A percentile compares a stretch with the other conserved stretches of the same genome.
phyloP scores from a whole-genome alignment of 37 sponge, comb jelly and placozoan genomes.

The Beroe ovata region DNA sequence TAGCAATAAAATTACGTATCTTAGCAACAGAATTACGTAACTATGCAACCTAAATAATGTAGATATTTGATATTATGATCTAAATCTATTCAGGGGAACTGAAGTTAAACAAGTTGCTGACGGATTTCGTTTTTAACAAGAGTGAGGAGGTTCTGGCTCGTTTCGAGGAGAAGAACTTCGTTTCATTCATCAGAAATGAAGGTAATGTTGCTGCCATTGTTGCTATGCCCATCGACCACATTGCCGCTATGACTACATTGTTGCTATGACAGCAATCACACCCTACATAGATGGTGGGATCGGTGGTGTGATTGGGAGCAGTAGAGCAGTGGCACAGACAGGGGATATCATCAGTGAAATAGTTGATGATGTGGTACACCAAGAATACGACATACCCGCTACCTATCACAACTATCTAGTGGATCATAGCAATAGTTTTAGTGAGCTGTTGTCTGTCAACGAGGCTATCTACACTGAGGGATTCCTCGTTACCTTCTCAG shows the following conservation, averaged over 20 bases:
- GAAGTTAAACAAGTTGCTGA: background rate
- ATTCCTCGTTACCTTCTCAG: conserved; percentile 16
- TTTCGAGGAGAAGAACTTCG: conserved; percentile 32
- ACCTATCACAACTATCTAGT: background rate
- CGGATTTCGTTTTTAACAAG: conserved; percentile 18
- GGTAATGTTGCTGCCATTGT: no score
- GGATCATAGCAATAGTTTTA: background rate
- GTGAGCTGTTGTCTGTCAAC: background rate
- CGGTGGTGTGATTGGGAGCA: background rate
- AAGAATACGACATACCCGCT: background rate
- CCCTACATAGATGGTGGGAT: conserved; percentile 5
- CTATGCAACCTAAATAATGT: no score
- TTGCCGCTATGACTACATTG: no score
- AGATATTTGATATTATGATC: no score
- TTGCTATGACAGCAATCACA: no score
- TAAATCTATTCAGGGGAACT: conserved; percentile 25
- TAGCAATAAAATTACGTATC: no score
- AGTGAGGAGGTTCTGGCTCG: background rate
- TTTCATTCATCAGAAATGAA: background rate
- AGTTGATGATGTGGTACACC: conserved; percentile 2
- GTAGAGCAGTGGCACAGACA: background rate
- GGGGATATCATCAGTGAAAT: conserved; percentile 15
- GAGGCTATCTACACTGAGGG: conserved; percentile 18
- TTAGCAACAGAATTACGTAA: no score
- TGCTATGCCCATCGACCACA: no score